Evolutionary conservation across 2,797 vertebrate genomes (phyloP), one percentile per base, ranked within the genome.

Genomic region (Prionace glauca): DNA sequence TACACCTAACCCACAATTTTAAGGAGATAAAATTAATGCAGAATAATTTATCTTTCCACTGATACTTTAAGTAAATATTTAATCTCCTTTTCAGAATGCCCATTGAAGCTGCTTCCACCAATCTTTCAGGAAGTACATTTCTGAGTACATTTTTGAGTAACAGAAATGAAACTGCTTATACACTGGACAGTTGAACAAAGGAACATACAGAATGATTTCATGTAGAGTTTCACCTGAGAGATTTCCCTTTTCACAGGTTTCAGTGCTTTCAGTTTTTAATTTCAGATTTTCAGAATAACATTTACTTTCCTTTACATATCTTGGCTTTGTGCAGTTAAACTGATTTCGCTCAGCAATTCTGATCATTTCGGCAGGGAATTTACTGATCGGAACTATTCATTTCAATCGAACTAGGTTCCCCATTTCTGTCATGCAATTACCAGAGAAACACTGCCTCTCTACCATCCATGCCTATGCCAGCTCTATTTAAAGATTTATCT

Each of bases 281-380:
- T 92, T 36, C 90, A 24, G 32, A 92, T 92, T 67, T 92, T 16
- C 62, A 67, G 62, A 1, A 41, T 92, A 16, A 24, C 32, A 41
- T 92, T 92, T 67, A 67, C 67, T 20, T 5, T n/a, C 14, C 18
- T 92, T 67, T 92, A 20, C 11, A 24, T 92, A 41, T 36, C 90
- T 92, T 0, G 20, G 18, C 62, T 32, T 92, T 62, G 36, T 92
- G 8, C 65, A 4, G 16, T 67, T 91, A 91, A 91, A 10, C 90
- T 67, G 62, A 92, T 92, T 62, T 92, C 62, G 10, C 65, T 62
- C 88, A 91, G 9, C 60, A 91, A 91, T 62, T 90, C 88, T 65
- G 16, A 65, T 62, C n/a, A 67, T 92, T 24, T 67, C 9, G 0
- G 22, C 62, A 65, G 90, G 0, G 18, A 20, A 56, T 56, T 92